These are phyloP conservation scores for Elgaria multicarinata DNA, from an alignment of 2,113 vertebrate species.

Conservation along the genomic window DNA sequence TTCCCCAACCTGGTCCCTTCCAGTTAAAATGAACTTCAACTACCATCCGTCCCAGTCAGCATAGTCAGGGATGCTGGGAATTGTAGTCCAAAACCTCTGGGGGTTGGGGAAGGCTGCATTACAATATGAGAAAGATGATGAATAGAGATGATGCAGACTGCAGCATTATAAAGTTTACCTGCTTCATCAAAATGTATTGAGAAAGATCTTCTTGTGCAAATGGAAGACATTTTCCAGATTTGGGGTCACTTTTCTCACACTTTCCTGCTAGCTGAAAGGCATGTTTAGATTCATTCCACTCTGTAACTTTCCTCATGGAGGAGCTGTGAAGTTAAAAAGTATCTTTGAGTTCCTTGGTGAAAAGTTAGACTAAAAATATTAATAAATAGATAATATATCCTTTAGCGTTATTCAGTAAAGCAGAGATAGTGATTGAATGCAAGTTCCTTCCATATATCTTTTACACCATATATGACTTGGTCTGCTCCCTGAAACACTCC, in stretches of 20 bases:
- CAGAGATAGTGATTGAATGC: conserved; percentile 7
- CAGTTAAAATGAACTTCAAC: no score
- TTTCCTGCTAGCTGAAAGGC: not conserved
- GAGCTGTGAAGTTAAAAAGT: not conserved
- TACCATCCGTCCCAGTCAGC: no score
- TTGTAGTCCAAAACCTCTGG: no score
- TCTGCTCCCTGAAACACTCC: conserved; percentile 4
- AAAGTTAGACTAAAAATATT: not conserved
- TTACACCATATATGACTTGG: conserved; percentile 5
- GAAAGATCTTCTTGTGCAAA: not conserved
- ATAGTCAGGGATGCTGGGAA: no score
- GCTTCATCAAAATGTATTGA: not conserved
- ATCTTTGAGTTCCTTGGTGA: not conserved
- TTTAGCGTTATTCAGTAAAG: conserved; percentile 13
- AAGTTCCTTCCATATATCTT: conserved; percentile 3
- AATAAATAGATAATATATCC: not conserved
- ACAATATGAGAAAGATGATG: not conserved
- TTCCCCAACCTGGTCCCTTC: no score
- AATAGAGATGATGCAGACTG: not conserved
- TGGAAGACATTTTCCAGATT: not conserved
- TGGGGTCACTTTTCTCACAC: no score
- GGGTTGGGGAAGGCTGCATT: not conserved
- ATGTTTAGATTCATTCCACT: not conserved
- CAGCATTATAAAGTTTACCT: not conserved
- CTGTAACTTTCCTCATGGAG: no score